Evolutionary conservation across 2,797 vertebrate genomes (phyloP).

Genomic region (Megaceryle alcyon): DNA sequence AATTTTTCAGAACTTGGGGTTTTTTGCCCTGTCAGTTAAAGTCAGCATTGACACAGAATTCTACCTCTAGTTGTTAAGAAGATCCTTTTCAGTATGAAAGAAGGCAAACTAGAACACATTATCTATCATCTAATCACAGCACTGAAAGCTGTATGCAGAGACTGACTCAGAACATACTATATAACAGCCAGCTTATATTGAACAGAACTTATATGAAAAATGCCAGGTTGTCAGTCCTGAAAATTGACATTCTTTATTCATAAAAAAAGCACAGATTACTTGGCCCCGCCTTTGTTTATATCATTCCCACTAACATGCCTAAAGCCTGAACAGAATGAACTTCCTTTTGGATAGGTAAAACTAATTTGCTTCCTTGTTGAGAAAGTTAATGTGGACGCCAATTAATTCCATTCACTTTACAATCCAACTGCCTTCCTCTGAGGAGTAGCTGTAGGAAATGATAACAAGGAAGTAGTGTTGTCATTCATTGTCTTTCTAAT

Average conservation of each 20-base stretch:
- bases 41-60: not conserved
- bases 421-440: not conserved
- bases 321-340: not conserved
- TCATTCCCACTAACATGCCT: not conserved
- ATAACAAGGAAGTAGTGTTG: not conserved
- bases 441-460: not conserved
- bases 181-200: not conserved
- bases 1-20: not conserved
- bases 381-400: not conserved
- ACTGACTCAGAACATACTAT: not conserved
- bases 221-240: not conserved
- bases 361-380: not conserved
- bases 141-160: not conserved
- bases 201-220: not conserved
- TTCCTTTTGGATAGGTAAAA: not conserved
- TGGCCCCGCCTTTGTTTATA: not conserved
- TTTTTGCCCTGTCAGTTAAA: not conserved
- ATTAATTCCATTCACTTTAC: not conserved
- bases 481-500: not conserved
- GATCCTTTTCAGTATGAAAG: not conserved
- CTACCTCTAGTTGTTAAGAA: not conserved
- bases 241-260: not conserved
- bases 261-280: not conserved
- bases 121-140: not conserved
- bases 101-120: not conserved